phyloP scores from a whole-genome alignment of 2,888 invertebrate species.

The Crocallis elinguaria region DNA sequence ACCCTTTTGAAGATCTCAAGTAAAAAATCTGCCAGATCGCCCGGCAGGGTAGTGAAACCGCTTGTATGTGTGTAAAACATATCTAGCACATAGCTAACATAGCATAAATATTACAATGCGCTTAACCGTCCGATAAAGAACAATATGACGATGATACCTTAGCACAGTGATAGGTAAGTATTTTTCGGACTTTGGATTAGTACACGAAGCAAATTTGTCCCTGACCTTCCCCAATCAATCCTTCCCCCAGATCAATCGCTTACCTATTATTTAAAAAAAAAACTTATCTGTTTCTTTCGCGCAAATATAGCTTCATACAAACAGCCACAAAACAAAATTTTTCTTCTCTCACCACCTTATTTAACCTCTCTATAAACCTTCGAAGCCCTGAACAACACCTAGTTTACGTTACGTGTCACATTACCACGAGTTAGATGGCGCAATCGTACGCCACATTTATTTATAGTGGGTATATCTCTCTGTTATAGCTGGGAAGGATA shows the following conservation, averaged over 20 bases:
- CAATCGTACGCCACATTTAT: conserved; percentile 22
- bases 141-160: neutral
- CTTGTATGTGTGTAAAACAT: neutral
- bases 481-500: conserved; percentile 15
- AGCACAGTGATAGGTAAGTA: no score
- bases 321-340: neutral
- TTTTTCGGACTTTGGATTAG: no score
- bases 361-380: conserved; percentile 3
- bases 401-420: conserved; percentile 12
- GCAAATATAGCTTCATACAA: neutral
- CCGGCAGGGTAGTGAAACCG: no score
- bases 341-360: neutral
- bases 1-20: no score
- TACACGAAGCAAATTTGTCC: no score
- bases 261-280: neutral
- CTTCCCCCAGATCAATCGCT: no score
- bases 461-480: conserved; percentile 18
- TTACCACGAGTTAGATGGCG: conserved; percentile 12
- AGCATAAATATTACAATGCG: no score
- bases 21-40: no score
- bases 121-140: no score
- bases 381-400: conserved; percentile 4
- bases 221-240: no score
- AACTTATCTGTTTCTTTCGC: neutral
- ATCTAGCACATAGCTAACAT: neutral